These are phyloP conservation scores for Erpetoichthys calabaricus DNA, from an alignment of 2,797 vertebrate genomes.

Conservation along the genomic window DNA sequence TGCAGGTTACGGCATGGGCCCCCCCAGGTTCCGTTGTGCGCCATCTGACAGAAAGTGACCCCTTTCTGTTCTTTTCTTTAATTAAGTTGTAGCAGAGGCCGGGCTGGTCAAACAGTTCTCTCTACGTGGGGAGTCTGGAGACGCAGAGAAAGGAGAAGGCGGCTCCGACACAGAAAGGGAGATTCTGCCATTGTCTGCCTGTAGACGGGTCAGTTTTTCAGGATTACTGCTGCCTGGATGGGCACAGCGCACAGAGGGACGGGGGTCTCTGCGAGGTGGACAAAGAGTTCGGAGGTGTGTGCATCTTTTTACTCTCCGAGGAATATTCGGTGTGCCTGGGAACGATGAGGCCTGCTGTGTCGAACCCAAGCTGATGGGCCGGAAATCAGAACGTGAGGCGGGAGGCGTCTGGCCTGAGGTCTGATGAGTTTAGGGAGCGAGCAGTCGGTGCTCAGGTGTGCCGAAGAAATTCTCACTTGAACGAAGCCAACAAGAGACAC, in stretches of 20 bases:
- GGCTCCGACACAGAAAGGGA: slow-evolving; percentile 71
- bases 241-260: slow-evolving; percentile 39
- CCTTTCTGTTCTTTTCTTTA: slow-evolving; percentile 73
- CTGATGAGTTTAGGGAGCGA: too few species aligned
- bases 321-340: too few species aligned
- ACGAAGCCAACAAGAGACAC: too few species aligned
- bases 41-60: too few species aligned
- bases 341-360: too few species aligned
- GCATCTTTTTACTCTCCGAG: too few species aligned
- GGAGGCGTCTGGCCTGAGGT: too few species aligned
- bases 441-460: too few species aligned
- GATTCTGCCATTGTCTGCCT: slow-evolving; percentile 79
- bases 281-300: too few species aligned
- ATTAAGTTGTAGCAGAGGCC: slow-evolving; percentile 95
- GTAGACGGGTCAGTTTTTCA: slow-evolving; percentile 98
- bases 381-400: too few species aligned
- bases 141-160: slow-evolving; percentile 59
- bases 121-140: slow-evolving; percentile 91
- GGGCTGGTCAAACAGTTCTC: slow-evolving; percentile 79
- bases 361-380: too few species aligned
- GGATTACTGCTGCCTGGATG: slow-evolving; percentile 85
- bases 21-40: slow-evolving; percentile 47
- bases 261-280: neutral
- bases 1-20: slow-evolving; percentile 70
- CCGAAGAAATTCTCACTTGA: too few species aligned